Conservation (phyloP, 2,113 vertebrate genomes). For the Paradisaea rubra region DNA sequence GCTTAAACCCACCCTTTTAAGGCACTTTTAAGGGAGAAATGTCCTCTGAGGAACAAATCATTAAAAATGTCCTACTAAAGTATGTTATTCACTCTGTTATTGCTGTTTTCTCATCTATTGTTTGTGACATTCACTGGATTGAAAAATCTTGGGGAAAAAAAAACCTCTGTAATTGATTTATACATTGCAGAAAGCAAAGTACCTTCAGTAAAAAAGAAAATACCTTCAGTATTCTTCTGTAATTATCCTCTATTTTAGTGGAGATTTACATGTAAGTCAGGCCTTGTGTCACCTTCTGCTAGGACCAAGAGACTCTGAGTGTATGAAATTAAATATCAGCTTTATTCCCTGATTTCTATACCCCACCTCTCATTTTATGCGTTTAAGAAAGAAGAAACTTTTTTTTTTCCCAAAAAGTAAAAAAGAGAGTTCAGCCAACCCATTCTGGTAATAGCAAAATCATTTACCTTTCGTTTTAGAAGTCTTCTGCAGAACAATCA, state of each 20-base stretch:
- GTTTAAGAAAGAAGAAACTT: background rate
- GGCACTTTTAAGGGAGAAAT: background rate
- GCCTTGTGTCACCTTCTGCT: background rate
- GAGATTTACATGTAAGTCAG: background rate
- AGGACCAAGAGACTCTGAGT: background rate
- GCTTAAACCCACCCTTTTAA: background rate
- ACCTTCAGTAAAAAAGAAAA: too few species aligned
- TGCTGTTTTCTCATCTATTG: background rate
- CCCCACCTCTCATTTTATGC: background rate
- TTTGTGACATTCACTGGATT: background rate
- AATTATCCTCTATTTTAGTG: background rate
- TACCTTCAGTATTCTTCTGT: background rate
- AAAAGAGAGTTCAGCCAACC: background rate
- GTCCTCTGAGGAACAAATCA: background rate
- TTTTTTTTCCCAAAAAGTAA: background rate
- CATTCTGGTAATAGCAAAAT: background rate
- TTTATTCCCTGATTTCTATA: background rate
- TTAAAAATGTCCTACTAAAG: background rate
- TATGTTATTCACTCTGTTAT: background rate
- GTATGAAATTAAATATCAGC: background rate
- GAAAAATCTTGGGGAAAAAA: background rate
- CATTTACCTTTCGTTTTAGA: background rate
- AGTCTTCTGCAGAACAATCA: background rate
- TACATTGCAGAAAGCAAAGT: background rate
- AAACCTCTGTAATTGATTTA: background rate